Evolutionary conservation across 2,888 invertebrate species (phyloP).

Genomic region (Gnatocerus cornutus): DNA sequence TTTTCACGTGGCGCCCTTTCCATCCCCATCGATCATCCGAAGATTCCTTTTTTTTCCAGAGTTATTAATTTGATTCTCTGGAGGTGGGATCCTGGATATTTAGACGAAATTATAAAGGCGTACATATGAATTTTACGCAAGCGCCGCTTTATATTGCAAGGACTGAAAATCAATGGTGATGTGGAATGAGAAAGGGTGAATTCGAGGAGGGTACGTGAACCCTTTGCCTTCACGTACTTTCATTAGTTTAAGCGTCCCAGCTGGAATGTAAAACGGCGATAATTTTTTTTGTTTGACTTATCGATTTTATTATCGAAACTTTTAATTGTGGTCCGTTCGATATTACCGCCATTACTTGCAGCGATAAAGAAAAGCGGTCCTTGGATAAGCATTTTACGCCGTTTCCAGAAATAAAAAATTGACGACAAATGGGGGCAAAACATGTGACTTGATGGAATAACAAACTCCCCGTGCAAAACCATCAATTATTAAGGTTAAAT

Average conservation of each 20-base stretch:
- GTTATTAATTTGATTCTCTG: slow-evolving; percentile 2
- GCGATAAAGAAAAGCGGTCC: neutral
- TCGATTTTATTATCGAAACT: slow-evolving; percentile 5
- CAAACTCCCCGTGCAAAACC: too few species aligned
- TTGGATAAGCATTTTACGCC: neutral
- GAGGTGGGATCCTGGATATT: slow-evolving; percentile 1
- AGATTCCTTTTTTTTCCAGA: slow-evolving; percentile 4
- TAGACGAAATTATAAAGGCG: slow-evolving; percentile 51
- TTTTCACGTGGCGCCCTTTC: neutral
- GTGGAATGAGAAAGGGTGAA: slow-evolving; percentile 52
- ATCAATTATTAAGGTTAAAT: slow-evolving; percentile 1
- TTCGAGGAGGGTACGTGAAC: slow-evolving; percentile 49
- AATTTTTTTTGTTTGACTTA: slow-evolving; percentile 3
- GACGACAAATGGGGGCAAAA: too few species aligned
- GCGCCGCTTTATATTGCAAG: slow-evolving; percentile 58
- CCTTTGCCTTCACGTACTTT: slow-evolving; percentile 48
- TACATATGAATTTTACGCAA: slow-evolving; percentile 58
- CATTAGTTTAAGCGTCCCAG: slow-evolving; percentile 40
- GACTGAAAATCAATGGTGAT: slow-evolving; percentile 59
- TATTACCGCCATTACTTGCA: neutral
- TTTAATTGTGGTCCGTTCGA: neutral
- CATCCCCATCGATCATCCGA: too few species aligned
- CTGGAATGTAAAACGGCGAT: slow-evolving; percentile 21
- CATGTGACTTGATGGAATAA: too few species aligned
- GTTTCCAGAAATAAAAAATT: neutral